Evolutionary conservation across 1,140 invertebrate genomes (phyloP).

Genomic region (Popillia japonica): DNA sequence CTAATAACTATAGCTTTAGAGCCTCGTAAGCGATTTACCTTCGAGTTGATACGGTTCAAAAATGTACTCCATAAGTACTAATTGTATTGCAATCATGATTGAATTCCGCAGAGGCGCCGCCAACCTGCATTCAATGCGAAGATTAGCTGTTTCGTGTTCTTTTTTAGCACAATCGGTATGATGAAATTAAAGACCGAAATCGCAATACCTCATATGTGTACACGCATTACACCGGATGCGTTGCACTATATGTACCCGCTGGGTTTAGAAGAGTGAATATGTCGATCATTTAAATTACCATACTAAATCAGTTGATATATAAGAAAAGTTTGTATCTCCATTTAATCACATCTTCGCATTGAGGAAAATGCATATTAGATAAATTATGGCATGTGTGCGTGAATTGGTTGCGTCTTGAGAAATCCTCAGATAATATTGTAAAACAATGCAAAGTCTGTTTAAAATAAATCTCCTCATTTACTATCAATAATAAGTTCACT

Average conservation of each 20-base stretch:
- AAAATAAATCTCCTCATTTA: no score
- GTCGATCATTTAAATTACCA: conserved; percentile 29
- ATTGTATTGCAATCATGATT: background rate
- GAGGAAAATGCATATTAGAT: conserved; percentile 8
- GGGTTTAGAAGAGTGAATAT: conserved; percentile 3
- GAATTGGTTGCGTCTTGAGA: background rate
- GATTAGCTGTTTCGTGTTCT: conserved; percentile 11
- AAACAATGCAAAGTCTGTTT: no score
- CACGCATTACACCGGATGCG: conserved; percentile 18
- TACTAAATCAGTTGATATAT: background rate
- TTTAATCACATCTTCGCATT: background rate
- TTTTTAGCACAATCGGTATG: conserved; percentile 14
- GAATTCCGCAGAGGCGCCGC: background rate
- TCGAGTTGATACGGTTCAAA: background rate
- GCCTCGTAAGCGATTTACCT: background rate
- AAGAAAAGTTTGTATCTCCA: background rate
- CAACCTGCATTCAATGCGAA: background rate
- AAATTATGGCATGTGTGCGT: background rate
- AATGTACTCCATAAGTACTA: background rate
- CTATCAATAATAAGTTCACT: background rate
- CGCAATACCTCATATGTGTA: background rate
- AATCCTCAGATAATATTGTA: no score
- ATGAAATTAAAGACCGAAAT: conserved; percentile 13
- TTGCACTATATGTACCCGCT: background rate
- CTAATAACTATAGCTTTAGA: background rate